Evolutionary conservation across 2,113 vertebrate species (phyloP).

Genomic region (Brevimyrus niger): DNA sequence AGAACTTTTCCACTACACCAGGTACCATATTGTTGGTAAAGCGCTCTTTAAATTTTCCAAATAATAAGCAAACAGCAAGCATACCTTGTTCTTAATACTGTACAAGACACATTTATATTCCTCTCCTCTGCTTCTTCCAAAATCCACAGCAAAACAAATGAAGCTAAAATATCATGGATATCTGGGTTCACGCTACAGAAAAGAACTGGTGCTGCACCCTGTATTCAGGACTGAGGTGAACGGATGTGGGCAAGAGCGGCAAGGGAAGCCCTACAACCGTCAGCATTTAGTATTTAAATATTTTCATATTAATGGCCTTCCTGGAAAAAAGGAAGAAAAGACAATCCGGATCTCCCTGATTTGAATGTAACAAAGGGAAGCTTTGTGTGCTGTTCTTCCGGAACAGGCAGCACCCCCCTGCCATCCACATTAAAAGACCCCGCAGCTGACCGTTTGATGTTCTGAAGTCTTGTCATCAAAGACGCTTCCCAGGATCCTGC

Average conservation of each 20-base stretch:
- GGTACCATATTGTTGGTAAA: too few relatives aligned
- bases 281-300: background rate
- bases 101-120: background rate
- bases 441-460: background rate
- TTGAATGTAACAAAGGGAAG: background rate
- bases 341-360: background rate
- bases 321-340: background rate
- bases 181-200: background rate
- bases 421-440: background rate
- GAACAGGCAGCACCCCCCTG: background rate
- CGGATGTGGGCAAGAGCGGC: background rate
- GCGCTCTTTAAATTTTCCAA: background rate
- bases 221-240: background rate
- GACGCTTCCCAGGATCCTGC: background rate
- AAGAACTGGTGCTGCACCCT: background rate
- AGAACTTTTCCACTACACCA: too few relatives aligned
- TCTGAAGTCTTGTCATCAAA: constrained; percentile 13
- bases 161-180: background rate
- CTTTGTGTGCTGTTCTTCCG: background rate
- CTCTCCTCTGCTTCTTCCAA: background rate
- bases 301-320: background rate
- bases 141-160: background rate
- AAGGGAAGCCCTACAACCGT: background rate
- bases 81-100: background rate
- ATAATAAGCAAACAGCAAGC: background rate